phyloP scores from a whole-genome alignment of 2,113 vertebrate genomes.

The Zosterops hypoxanthus region DNA sequence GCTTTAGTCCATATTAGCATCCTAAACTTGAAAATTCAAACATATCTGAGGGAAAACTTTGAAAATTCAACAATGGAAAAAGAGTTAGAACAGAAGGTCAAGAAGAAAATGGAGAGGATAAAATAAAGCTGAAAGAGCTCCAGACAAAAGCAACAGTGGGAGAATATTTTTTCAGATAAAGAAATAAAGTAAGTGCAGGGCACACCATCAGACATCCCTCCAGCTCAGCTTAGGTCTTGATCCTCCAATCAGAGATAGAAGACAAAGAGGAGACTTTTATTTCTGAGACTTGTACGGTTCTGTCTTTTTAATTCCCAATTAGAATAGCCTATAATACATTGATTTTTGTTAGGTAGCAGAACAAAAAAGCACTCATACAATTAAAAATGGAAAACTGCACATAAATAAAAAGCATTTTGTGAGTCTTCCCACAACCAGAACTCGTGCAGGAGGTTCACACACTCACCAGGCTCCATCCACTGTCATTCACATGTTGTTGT shows the following conservation, averaged over 20 bases:
- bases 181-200: background rate
- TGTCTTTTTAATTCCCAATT: background rate
- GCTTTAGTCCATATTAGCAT: background rate
- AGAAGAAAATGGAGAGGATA: background rate
- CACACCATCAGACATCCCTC: background rate
- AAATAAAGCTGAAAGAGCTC: background rate
- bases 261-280: background rate
- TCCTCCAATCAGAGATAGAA: background rate
- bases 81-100: background rate
- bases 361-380: background rate
- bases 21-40: background rate
- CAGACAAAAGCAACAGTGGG: background rate
- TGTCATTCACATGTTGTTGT: background rate
- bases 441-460: background rate
- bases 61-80: background rate
- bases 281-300: background rate
- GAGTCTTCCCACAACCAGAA: background rate
- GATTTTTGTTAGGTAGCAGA: background rate
- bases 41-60: background rate
- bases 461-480: background rate
- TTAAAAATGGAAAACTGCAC: background rate
- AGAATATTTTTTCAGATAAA: background rate
- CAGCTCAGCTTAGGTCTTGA: background rate
- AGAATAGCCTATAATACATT: background rate
- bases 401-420: background rate